These are phyloP conservation scores for Brachylomia viminalis DNA, from an alignment of 2,888 invertebrate genomes.

Conservation along the genomic window DNA sequence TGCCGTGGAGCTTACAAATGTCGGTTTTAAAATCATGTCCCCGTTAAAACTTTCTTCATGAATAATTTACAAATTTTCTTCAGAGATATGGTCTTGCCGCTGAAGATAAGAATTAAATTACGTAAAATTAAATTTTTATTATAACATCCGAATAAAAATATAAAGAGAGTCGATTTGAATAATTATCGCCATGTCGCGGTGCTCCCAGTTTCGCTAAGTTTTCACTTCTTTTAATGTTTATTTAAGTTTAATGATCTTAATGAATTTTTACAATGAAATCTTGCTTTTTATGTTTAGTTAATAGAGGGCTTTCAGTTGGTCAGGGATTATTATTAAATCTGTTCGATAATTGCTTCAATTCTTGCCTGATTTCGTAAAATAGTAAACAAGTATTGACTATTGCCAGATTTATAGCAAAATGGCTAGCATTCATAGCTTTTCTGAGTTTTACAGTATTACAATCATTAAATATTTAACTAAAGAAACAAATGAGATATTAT, in stretches of 20 bases:
- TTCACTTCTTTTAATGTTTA: conserved; percentile 70
- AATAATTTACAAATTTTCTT: conserved; percentile 90
- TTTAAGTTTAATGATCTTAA: conserved; percentile 57
- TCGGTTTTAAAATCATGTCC: conserved; percentile 89
- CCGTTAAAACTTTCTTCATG: conserved; percentile 90
- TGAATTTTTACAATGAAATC: conserved; percentile 42
- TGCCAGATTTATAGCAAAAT: neutral
- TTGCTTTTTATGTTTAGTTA: conserved; percentile 22
- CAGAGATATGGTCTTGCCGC: conserved; percentile 88
- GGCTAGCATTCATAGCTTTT: neutral
- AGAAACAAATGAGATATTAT: neutral
- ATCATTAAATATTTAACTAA: neutral
- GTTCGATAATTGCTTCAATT: neutral
- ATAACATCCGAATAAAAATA: conserved; percentile 85
- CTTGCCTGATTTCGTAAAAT: neutral
- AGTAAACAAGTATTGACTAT: no score
- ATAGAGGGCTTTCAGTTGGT: neutral
- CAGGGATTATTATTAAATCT: neutral
- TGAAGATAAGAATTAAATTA: conserved; percentile 89
- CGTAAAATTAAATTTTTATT: conserved; percentile 87
- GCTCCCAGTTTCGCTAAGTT: conserved; percentile 73
- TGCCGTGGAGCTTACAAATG: conserved; percentile 86
- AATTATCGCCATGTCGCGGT: conserved; percentile 77
- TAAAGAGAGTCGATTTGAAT: conserved; percentile 85
- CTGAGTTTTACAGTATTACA: neutral